Evolutionary conservation across 30 jellyfish, hydroid and myxozoan species (phyloP), one percentile per base, ranked within the genome.

Genomic region (Turritopsis rubra): DNA sequence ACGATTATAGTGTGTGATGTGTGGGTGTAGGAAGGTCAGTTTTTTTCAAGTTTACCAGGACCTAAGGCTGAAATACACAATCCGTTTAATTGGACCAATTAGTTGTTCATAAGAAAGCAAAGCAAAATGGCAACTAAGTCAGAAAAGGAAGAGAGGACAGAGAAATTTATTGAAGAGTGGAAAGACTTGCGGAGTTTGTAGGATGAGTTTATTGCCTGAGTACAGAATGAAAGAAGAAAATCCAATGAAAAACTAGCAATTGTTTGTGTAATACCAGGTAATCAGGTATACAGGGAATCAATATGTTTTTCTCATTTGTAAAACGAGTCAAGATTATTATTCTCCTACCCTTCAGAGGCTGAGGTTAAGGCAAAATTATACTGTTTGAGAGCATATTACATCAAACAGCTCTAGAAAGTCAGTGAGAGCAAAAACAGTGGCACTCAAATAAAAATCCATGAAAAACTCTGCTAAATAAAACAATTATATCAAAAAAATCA

Each of bases 401-500:
- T 18, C 73, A 60, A 60, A 60, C 0, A 0, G 73, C 73, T 60
- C 19, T 18, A 60, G 0, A 60, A 60, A 23, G 21, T 60, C 21
- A 60, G 21, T 21, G 0, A 60, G 21, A 60, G 73, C 73, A 60
- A 60, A 60, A 60, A 60, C 72, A 60, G 73, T 60, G 73, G 73
- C 21, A 0, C 73, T 60, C 22, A 23, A 60, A 23, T 21, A 18
- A 23, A 60, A 21, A 23, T 60, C 73, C 21, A 60, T 60, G 73
- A 54, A 54, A 16, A n/a, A n/a, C 72, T 16, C n/a, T 54, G 18
- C 18, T 54, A 16, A 18, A n/a, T 54, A 54, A 54, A 18, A 54
- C 72, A 54, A 54, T 54, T 16, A 54, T 54, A n/a, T n/a, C 72
- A 54, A 54, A n/a, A 54, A 54, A 54, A 54, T 54, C 72, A n/a